phyloP scores from a whole-genome alignment of 2,888 invertebrate genomes.

The Leucoma salicis region DNA sequence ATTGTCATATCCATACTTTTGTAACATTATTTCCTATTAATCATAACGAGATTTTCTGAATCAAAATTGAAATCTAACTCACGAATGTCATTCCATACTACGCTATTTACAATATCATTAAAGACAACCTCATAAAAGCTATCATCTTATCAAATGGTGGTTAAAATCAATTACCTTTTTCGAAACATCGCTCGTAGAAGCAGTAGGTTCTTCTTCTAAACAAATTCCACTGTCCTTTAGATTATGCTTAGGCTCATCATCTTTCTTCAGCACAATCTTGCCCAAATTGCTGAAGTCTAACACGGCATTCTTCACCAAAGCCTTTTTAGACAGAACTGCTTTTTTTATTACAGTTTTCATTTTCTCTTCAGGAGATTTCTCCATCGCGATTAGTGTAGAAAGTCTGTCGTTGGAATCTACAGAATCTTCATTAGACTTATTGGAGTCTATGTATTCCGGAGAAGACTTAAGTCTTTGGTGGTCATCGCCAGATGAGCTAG shows the following conservation, averaged over 20 bases:
- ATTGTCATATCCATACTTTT: too few species aligned
- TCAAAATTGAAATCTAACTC: too few species aligned
- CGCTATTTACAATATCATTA: too few species aligned
- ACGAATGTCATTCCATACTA: too few species aligned
- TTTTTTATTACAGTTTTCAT: conserved; percentile 74
- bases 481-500: conserved; percentile 78
- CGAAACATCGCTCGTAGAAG: conserved; percentile 50
- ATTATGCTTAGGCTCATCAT: conserved; percentile 57
- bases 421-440: conserved; percentile 74
- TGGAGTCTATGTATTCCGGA: conserved; percentile 67
- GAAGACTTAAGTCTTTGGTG: conserved; percentile 64
- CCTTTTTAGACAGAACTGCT: conserved; percentile 64
- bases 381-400: conserved; percentile 63
- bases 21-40: too few species aligned
- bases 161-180: conserved; percentile 59
- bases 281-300: conserved; percentile 66
- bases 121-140: too few species aligned
- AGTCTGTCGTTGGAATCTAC: conserved; percentile 62
- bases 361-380: conserved; percentile 65
- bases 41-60: too few species aligned
- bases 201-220: conserved; percentile 54
- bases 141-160: too few species aligned
- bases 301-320: conserved; percentile 63
- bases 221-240: conserved; percentile 72
- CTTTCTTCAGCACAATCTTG: conserved; percentile 53